Base-by-base conservation (phyloP, 92 coral and sea anemone species). In the Zoanthus gigantus region DNA sequence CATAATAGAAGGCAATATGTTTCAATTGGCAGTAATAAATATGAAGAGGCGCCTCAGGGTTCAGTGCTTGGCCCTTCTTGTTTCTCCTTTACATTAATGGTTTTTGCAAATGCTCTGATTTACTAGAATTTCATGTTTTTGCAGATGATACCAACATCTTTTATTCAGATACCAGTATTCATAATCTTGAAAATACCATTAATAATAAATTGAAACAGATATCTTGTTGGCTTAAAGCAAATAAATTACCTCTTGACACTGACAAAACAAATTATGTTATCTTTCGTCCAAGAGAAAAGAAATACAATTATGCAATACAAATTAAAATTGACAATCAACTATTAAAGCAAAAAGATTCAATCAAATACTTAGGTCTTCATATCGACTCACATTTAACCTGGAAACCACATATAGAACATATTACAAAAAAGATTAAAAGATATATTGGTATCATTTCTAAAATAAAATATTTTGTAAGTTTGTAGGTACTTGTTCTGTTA, bases 1-100 rank as follows among this genome's bases (percentile, higher is more conserved):
- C 44, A n/a, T 65, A 79, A 79, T 14, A 42, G 84, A 31, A 79
- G 63, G 16, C 84, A 57, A 56, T 79, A 54, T 79, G 72, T 79
- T 45, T 34, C 84, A 31, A 48, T 57, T 31, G 84, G 71, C n/a
- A 58, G 50, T 65, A 50, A 17, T 60, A 60, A 60, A 17, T 60
- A 29, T 60, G 66, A 60, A 60, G 66, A 60, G 66, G n/a, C 66
- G 66, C 66, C 66, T 60, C 66, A 60, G 66, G 66, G 66, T 17
- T 60, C 66, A 60, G 66, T 60, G n/a, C 66, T 60, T 60, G 66
- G 66, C n/a, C 66, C 66, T 60, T 60, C n/a, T 28, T 60, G 66
- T 60, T 60, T 60, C 66, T 12, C 66, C 66, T 60, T 60, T 60
- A 60, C 66, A 60, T 60, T 60, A 60, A 60, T 60, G 66, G 15